Conservation (phyloP, 2,888 invertebrate species). For the Phasia obesa region DNA sequence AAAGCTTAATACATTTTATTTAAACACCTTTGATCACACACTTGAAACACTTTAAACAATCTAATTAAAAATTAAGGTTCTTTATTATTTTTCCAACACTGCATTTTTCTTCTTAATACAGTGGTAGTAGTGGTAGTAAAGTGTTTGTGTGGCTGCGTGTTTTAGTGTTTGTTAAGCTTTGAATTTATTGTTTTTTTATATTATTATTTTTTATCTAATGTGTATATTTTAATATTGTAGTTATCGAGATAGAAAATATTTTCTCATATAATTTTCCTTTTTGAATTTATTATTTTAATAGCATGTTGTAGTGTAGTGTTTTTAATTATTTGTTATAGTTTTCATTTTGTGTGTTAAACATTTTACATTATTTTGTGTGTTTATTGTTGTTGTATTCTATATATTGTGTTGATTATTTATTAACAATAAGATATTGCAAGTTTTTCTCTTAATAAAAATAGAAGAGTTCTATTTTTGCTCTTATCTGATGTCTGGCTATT, state of each 20-base stretch:
- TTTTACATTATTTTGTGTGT: slow-evolving; percentile 39
- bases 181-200: neutral
- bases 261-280: too few species aligned
- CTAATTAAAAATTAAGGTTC: too few species aligned
- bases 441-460: slow-evolving; percentile 62
- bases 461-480: slow-evolving; percentile 43
- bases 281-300: neutral
- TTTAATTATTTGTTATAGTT: slow-evolving; percentile 6
- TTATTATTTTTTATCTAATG: too few species aligned
- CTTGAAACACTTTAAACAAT: too few species aligned
- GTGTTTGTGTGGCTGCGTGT: neutral
- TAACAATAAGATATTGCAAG: slow-evolving; percentile 47
- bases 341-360: slow-evolving; percentile 38
- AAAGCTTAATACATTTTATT: too few species aligned
- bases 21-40: too few species aligned
- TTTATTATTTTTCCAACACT: too few species aligned
- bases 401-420: slow-evolving; percentile 53
- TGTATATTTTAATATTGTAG: slow-evolving; percentile 1
- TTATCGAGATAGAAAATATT: slow-evolving; percentile 5
- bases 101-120: neutral
- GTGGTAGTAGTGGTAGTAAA: neutral
- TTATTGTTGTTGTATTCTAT: slow-evolving; percentile 16
- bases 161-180: neutral
- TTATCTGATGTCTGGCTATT: neutral
- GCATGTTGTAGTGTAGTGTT: neutral